Evolutionary conservation across 1,140 invertebrate genomes (phyloP).

Genomic region (Drosophila repletoides): DNA sequence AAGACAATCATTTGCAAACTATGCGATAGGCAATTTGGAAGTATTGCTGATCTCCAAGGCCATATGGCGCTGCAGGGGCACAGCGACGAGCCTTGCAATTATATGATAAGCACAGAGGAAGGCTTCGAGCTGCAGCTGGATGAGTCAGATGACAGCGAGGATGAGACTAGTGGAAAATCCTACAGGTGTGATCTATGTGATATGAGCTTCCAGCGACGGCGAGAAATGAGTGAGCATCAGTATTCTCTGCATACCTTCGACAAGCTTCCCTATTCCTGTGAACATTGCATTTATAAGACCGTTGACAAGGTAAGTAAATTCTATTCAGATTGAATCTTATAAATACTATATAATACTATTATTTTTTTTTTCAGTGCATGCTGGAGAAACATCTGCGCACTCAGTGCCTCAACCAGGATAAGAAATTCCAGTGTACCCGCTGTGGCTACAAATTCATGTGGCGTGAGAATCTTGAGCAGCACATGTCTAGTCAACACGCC

Average conservation of each 20-base stretch:
- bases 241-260: conserved; percentile 64
- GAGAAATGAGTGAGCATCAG: conserved; percentile 64
- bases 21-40: conserved; percentile 61
- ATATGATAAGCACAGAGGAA: conserved; percentile 65
- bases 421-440: conserved; percentile 52
- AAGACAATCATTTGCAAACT: conserved; percentile 66
- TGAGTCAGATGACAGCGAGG: conserved; percentile 70
- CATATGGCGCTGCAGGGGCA: conserved; percentile 51
- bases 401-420: conserved; percentile 55
- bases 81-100: conserved; percentile 26
- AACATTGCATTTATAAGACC: conserved; percentile 60
- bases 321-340: neutral
- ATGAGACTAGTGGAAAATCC: conserved; percentile 25
- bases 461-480: conserved; percentile 52
- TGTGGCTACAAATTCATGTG: conserved; percentile 68
- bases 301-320: conserved; percentile 44
- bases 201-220: conserved; percentile 44
- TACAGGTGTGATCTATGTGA: conserved; percentile 60
- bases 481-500: conserved; percentile 49
- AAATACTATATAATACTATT: neutral
- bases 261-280: conserved; percentile 54
- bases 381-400: conserved; percentile 47
- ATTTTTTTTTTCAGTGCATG: conserved; percentile 28
- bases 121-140: conserved; percentile 65
- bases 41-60: conserved; percentile 49